These are phyloP conservation scores for Phasia obesa DNA, from an alignment of 2,888 invertebrate species.

Conservation along the genomic window DNA sequence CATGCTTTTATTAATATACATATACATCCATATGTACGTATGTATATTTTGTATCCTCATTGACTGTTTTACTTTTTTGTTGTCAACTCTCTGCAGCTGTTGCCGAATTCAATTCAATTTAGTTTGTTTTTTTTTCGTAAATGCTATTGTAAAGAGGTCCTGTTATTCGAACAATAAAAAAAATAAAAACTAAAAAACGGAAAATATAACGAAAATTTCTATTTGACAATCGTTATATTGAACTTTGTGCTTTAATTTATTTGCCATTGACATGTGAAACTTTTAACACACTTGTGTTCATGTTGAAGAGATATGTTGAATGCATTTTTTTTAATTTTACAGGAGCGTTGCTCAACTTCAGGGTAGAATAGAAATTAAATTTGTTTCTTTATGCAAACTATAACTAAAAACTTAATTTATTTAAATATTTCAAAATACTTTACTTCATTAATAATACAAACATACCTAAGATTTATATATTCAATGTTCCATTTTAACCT, in stretches of 20 bases:
- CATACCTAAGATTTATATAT: too few species aligned
- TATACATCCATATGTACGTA: not conserved
- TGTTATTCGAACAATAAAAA: conserved; percentile 39
- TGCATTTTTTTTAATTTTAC: not conserved
- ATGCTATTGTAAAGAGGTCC: conserved; percentile 12
- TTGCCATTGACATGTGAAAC: conserved; percentile 67
- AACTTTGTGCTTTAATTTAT: conserved; percentile 66
- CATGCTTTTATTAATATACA: not conserved
- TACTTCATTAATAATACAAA: too few species aligned
- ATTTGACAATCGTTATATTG: conserved; percentile 66
- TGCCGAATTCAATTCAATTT: conserved; percentile 61
- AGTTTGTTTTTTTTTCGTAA: conserved; percentile 7
- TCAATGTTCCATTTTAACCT: too few species aligned
- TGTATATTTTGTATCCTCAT: conserved; percentile 20
- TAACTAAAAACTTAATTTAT: too few species aligned
- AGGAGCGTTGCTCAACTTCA: conserved; percentile 3
- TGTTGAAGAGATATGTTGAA: conserved; percentile 22
- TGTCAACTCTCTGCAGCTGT: conserved; percentile 66
- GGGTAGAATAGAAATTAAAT: too few species aligned
- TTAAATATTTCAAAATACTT: too few species aligned
- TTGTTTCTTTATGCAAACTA: too few species aligned
- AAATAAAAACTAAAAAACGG: conserved; percentile 26
- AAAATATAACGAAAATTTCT: conserved; percentile 62
- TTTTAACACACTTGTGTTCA: conserved; percentile 53
- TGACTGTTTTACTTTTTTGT: conserved; percentile 28